Evolutionary conservation across 2,888 invertebrate species (phyloP).

Genomic region (Drosophila flavopinicola): DNA sequence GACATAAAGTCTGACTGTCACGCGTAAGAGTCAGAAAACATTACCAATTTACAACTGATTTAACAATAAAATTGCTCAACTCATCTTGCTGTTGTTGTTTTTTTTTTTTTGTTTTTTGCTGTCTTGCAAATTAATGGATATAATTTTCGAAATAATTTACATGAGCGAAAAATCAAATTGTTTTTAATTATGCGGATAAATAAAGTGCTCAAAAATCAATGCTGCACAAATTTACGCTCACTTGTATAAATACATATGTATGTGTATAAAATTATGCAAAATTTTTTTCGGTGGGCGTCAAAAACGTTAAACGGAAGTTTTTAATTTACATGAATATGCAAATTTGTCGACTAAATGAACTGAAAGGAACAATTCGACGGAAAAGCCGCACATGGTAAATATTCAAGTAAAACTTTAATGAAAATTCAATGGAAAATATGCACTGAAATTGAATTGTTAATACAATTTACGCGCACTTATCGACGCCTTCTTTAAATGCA

Average conservation of each 20-base stretch:
- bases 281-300: constrained; percentile 12
- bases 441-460: constrained; percentile 29
- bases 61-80: constrained; percentile 62
- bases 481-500: constrained; percentile 48
- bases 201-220: constrained; percentile 39
- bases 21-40: constrained; percentile 36
- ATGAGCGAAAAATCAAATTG: constrained; percentile 41
- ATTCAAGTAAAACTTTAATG: constrained; percentile 44
- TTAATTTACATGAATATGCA: constrained; percentile 70
- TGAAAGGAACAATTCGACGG: constrained; percentile 5
- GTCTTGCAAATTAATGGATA: constrained; percentile 43
- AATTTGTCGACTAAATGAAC: constrained; percentile 34
- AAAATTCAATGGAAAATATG: constrained; percentile 44
- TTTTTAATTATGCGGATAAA: constrained; percentile 58
- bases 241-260: neutral
- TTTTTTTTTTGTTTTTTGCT: neutral
- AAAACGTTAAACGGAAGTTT: constrained; percentile 57
- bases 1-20: constrained; percentile 39
- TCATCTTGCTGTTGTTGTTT: too few relatives aligned
- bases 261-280: neutral
- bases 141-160: constrained; percentile 43
- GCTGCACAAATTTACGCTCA: neutral
- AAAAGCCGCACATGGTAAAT: constrained; percentile 34
- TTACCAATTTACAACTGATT: constrained; percentile 74
- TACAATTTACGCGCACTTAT: constrained; percentile 32